Evolutionary conservation across 1,140 invertebrate species (phyloP).

Genomic region (Procambarus clarkii): DNA sequence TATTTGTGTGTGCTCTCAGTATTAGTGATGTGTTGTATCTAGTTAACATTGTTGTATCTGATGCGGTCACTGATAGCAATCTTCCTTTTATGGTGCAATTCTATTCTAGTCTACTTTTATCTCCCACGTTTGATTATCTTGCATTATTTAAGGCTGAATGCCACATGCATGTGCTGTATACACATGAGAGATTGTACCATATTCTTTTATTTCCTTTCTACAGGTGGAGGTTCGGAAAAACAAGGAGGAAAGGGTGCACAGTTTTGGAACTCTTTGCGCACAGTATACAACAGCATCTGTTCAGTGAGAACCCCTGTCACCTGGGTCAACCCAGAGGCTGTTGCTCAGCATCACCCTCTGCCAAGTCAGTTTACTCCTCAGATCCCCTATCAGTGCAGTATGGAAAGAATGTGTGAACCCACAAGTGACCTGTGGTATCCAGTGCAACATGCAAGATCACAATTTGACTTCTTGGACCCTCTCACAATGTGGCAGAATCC

Average conservation of each 20-base stretch:
- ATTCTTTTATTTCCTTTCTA: background rate
- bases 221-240: background rate
- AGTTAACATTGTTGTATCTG: too few relatives aligned
- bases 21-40: too few relatives aligned
- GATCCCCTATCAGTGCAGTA: background rate
- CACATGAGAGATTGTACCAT: background rate
- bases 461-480: background rate
- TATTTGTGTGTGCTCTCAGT: too few relatives aligned
- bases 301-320: background rate
- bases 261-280: background rate
- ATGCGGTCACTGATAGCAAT: too few relatives aligned
- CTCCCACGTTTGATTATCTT: too few relatives aligned
- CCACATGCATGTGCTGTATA: too few relatives aligned
- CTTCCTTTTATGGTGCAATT: too few relatives aligned
- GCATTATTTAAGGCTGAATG: too few relatives aligned
- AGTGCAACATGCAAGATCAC: background rate
- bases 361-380: background rate
- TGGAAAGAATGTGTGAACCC: background rate
- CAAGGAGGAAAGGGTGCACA: background rate
- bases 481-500: background rate
- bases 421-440: background rate
- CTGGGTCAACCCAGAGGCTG: background rate
- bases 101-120: too few relatives aligned
- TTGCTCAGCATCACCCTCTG: background rate
- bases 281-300: background rate